These are phyloP conservation scores for Pantherophis vulpinus DNA, from an alignment of 2,797 vertebrate genomes.

Conservation along the genomic window DNA sequence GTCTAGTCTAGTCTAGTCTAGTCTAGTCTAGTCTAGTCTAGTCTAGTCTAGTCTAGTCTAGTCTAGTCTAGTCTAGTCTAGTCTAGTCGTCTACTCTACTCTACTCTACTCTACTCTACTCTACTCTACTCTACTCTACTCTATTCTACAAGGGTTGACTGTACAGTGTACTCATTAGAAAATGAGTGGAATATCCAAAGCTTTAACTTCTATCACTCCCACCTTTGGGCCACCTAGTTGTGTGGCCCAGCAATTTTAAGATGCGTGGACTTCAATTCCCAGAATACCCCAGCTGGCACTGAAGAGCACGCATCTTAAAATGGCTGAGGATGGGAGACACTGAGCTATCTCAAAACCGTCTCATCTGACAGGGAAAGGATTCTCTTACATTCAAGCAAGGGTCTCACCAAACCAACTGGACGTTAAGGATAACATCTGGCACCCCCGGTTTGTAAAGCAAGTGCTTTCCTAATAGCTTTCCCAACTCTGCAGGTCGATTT, in stretches of 20 bases:
- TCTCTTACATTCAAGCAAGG: background rate
- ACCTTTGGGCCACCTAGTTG: background rate
- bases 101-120: too few species aligned
- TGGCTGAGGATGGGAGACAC: background rate
- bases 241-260: background rate
- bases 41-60: too few species aligned
- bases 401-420: background rate
- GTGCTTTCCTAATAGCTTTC: background rate
- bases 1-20: too few species aligned
- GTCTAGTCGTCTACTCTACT: too few species aligned
- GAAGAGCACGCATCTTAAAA: background rate
- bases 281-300: background rate
- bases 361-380: background rate
- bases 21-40: too few species aligned
- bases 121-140: too few species aligned
- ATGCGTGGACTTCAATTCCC: background rate
- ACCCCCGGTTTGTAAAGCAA: background rate
- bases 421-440: background rate
- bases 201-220: background rate
- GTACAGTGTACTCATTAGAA: background rate
- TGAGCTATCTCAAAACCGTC: background rate
- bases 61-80: too few species aligned
- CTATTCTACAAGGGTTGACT: background rate
- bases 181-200: background rate
- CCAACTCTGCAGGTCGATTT: background rate